Evolutionary conservation across 2,888 invertebrate genomes (phyloP).

Genomic region (Aleiodes leptofemur): DNA sequence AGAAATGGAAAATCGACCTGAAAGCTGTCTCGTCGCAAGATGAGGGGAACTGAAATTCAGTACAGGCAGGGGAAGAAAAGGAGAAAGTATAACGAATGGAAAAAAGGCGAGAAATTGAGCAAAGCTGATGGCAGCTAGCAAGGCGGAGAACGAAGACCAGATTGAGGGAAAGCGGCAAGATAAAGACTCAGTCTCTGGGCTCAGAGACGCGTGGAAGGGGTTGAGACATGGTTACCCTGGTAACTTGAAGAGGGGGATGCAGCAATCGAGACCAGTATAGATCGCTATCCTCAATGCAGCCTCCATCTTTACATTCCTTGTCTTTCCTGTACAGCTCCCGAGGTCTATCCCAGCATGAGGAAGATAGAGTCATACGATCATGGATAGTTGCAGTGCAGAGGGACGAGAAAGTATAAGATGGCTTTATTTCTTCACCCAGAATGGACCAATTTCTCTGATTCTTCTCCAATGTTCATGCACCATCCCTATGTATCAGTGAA

Average conservation of each 20-base stretch:
- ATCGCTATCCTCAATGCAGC: conserved; percentile 65
- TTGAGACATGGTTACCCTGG: conserved; percentile 67
- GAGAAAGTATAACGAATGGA: conserved; percentile 36
- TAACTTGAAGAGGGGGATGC: conserved; percentile 66
- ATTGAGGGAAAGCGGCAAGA: conserved; percentile 61
- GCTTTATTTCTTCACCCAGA: conserved; percentile 72
- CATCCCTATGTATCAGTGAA: neutral
- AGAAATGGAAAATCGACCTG: conserved; percentile 37
- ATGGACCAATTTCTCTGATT: conserved; percentile 58
- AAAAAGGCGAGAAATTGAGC: conserved; percentile 54
- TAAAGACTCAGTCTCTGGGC: conserved; percentile 70
- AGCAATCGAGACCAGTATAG: conserved; percentile 63
- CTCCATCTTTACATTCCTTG: conserved; percentile 50
- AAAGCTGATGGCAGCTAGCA: conserved; percentile 55
- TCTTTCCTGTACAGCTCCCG: conserved; percentile 35
- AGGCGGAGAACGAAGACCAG: conserved; percentile 39
- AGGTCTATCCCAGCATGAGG: conserved; percentile 42
- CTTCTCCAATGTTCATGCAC: conserved; percentile 38
- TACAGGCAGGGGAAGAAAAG: conserved; percentile 43
- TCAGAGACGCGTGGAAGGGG: conserved; percentile 60
- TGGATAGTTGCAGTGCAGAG: conserved; percentile 50
- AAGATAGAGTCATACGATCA: conserved; percentile 34
- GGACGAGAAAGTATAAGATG: conserved; percentile 67
- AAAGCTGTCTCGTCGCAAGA: conserved; percentile 32
- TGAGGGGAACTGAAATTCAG: conserved; percentile 52